phyloP scores from a whole-genome alignment of 2,888 invertebrate species.

The Toxonevra muliebris region DNA sequence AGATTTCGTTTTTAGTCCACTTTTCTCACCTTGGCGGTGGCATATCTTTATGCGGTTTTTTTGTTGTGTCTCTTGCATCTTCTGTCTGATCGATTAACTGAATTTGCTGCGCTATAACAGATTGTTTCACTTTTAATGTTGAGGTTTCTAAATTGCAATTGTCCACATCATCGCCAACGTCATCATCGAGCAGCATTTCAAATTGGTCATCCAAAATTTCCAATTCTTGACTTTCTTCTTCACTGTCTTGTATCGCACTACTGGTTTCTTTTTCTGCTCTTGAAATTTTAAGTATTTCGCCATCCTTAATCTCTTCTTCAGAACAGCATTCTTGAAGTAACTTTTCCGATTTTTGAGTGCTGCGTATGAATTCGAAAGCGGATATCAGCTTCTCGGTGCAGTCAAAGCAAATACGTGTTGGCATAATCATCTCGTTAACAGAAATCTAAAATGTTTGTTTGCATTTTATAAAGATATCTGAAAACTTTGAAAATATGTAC shows the following conservation, averaged over 20 bases:
- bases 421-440: slow-evolving; percentile 42
- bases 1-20: neutral
- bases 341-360: slow-evolving; percentile 51
- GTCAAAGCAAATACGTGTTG: slow-evolving; percentile 50
- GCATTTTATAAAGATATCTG: neutral
- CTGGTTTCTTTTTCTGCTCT: neutral
- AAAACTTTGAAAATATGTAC: too few species aligned
- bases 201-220: slow-evolving; percentile 23
- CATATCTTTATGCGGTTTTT: slow-evolving; percentile 26
- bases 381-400: slow-evolving; percentile 54
- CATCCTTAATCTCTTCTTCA: neutral
- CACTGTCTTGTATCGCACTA: slow-evolving; percentile 5
- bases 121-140: neutral
- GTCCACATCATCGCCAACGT: slow-evolving; percentile 11
- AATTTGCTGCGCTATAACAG: slow-evolving; percentile 17
- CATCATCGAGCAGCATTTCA: neutral
- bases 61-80: slow-evolving; percentile 27
- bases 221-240: slow-evolving; percentile 18
- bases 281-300: neutral
- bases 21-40: slow-evolving; percentile 22
- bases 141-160: too few species aligned
- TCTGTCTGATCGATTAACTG: slow-evolving; percentile 30
- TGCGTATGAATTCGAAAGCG: slow-evolving; percentile 56
- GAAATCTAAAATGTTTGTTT: neutral
- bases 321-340: slow-evolving; percentile 30